Base-by-base conservation (phyloP, 2,888 invertebrate species). In the Apamea sordens region DNA sequence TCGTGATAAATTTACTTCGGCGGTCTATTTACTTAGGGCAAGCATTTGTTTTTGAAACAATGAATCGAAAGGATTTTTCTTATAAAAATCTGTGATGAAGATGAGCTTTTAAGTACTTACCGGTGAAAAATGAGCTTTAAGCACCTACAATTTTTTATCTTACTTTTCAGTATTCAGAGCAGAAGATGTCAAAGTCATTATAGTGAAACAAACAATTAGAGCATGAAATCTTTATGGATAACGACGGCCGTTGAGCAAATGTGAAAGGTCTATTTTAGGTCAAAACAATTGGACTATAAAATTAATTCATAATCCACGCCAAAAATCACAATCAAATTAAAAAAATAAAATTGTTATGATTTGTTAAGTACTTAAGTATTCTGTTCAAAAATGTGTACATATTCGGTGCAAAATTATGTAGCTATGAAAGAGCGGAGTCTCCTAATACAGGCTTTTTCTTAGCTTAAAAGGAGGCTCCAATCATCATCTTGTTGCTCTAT, bases 1-100 rank as follows among this genome's bases (percentile, higher is more conserved):
- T 87, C 67, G 77, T 89, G 86, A 89, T 90, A 90, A 89, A 89
- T 89, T 89, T 83, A 86, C 88, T 85, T 81, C 72, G 83, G 82
- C 67, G 78, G 79, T 79, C 41, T 89, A 83, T 90, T 89, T 89
- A 88, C 84, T 89, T 82, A 90, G 72, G 79, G 69, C 80, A 75
- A 86, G 79, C 82, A 83, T 89, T 89, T 76, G 77, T 84, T 87
- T 79, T 76, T 72, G 73, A 89, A 80, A 80, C 86, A 82, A 88
- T 84, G 56, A 78, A 70, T 68, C 64, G 72, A 77, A 70, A 79
- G 59, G 63, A 80, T 72, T 80, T 80, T 78, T 87, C 79, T 65
- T 84, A 69, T 15, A 56, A 84, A 84, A 84, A 53, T 59, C 56
- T 59, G 28, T 61, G 41, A 28, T 32, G 24, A 63, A 61, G 68